Base-by-base conservation (phyloP, 1,140 invertebrate genomes). In the Micrasema longulum region DNA sequence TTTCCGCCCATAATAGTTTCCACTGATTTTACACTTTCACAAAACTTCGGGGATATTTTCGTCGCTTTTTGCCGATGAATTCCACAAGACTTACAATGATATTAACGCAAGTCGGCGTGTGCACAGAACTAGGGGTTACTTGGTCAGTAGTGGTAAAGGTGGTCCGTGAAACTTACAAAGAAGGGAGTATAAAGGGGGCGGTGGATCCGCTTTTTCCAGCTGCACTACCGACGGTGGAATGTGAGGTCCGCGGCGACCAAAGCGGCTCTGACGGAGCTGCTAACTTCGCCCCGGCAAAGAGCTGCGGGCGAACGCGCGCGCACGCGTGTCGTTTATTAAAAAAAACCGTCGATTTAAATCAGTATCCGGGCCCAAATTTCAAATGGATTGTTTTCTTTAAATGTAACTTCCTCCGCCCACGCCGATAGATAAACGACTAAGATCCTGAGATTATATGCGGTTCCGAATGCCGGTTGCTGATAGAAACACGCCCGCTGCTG, bases 161-260 rank as follows among this genome's bases (percentile, higher is more conserved):
- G 38, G 14, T n/a, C n/a, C n/a, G 26, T 31, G 26, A 31, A 7
- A 74, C 75, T 74, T 74, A 76, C 74, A 69, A 71, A 45, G 43
- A 60, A 60, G 55, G 65, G 55, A 69, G 74, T 52, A 69, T 50
- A 66, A 41, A 71, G 66, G 68, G 74, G 75, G 63, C 72, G 48
- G 71, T 67, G 43, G 64, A 52, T 60, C 70, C 71, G 62, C 65
- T 68, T 65, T 64, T 60, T 65, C 66, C 70, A 66, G 63, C 55
- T 69, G 52, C 71, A 76, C 74, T 69, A 66, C 66, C 71, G 47
- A 62, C 79, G 83, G 81, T 86, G 85, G 85, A 87, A 86, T 87
- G 85, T 86, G 81, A 83, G 85, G 84, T 85, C 84, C 84, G 83
- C 84, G 79, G 80, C 80, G 80, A 80, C 83, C 83, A 79, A 77